Base-by-base conservation (phyloP, 2,797 vertebrate species). In the Catamblyrhynchus diadema region DNA sequence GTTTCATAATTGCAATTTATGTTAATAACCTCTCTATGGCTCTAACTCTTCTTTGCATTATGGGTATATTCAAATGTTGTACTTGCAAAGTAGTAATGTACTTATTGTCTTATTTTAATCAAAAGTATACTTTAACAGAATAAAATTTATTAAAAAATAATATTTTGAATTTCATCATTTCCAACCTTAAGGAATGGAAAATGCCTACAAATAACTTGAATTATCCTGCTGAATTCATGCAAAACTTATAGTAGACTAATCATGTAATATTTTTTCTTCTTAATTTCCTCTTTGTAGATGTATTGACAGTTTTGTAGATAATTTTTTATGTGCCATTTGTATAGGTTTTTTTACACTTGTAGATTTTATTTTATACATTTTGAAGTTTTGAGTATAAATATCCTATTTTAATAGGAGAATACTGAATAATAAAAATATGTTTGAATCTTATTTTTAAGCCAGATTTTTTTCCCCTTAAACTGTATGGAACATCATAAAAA, bases 1-100 rank as follows among this genome's bases (percentile, higher is more conserved):
- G 33, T 82, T 95, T 82, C 53, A 50, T 92, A 90, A 95, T 79
- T 95, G 27, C 42, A 81, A 32, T 90, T 94, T 90, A 86, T 81
- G 47, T 79, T 95, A 94, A 94, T 82, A 91, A 50, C 22, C 6
- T 78, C 45, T 87, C 39, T 33, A 32, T 44, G 32, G 8, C 28
- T 85, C 9, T 51, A 66, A 67, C 44, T 85, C 23, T 88, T 74
- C 75, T 72, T 53, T 84, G 33, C 25, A 39, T 60, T 92, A 64
- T 42, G 17, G 30, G 13, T 15, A 86, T 66, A 75, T 79, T 90
- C 30, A 72, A 59, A 81, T 71, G 14, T 54, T 60, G 27, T 28
- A 25, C 7, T 81, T 5, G 1, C 10, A 57, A 9, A 70, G 22
- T 15, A 65, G 28, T 14, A 75, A 53, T 6, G 2, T 70, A 93